Percentiles rank a stretch among this genome's conserved stretches.
These are phyloP conservation scores for Sphinx pinastri DNA, from an alignment of 2,888 invertebrate genomes.

Conservation along the genomic window DNA sequence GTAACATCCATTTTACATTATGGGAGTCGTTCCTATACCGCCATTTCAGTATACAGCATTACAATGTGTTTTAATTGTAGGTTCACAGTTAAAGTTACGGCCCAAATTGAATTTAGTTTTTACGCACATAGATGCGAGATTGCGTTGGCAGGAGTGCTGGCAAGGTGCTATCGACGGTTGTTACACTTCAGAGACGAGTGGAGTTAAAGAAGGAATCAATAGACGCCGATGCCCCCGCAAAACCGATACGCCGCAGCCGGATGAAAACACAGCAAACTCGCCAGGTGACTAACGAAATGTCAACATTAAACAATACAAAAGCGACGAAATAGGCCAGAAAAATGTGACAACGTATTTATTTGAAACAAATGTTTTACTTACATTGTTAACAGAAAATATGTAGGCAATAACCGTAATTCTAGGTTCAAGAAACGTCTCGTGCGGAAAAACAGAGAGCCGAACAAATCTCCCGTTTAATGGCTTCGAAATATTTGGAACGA, in stretches of 20 bases:
- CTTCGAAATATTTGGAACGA: constrained; percentile 76
- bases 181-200: constrained; percentile 45
- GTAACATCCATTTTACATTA: constrained; percentile 23
- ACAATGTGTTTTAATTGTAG: constrained; percentile 23
- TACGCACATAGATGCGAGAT: constrained; percentile 60
- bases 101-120: neutral
- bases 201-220: constrained; percentile 49
- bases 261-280: constrained; percentile 59
- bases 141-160: constrained; percentile 63
- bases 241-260: constrained; percentile 47
- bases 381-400: constrained; percentile 38
- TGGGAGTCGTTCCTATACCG: neutral
- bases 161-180: constrained; percentile 56
- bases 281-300: constrained; percentile 46
- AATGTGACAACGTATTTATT: constrained; percentile 29
- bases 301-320: constrained; percentile 20
- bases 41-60: constrained; percentile 14
- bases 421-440: constrained; percentile 72
- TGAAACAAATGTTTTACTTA: constrained; percentile 32
- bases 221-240: constrained; percentile 43
- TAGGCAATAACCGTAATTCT: constrained; percentile 46
- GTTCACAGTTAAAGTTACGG: too few relatives aligned
- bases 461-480: constrained; percentile 73
- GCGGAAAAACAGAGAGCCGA: constrained; percentile 68
- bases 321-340: constrained; percentile 1